Evolutionary conservation across 92 coral and sea anemone genomes (phyloP), one percentile per base, ranked within the genome.

Genomic region (Zoanthus sansibaricus): DNA sequence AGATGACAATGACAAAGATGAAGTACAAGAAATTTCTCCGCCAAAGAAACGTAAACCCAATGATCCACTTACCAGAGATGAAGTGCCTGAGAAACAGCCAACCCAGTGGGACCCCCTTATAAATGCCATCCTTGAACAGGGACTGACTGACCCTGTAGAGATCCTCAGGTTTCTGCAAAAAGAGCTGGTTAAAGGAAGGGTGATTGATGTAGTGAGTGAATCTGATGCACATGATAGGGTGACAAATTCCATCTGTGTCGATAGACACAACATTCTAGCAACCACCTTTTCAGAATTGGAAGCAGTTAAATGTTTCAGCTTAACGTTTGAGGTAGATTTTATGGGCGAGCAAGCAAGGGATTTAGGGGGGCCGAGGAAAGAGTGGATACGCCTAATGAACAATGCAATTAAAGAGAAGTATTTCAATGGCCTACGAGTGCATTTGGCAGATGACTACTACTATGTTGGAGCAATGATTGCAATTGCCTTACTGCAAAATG

Each of bases 261-360:
- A 92, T 49, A 58, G 55, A 52, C 12, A 46, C 90, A 70, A 92
- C 92, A 75, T 89, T 92, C 56, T 49, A 11, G 55, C 55, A 49
- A 49, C 55, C 55, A 49, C 55, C 55, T 49, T 49, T 49, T 1
- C 88, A 32, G 95, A 92, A 76, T 75, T 91, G 20, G 77, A 78
- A 33, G 73, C 58, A 17, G 67, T 92, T 75, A 77, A 89, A 25
- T 75, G 89, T 37, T 92, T 80, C 45, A 15, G 25, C 21, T 18
- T 82, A 9, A 92, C 87, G 4, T 89, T 92, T 87, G 86, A 92
- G 61, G 95, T 92, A 2, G 89, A 92, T 21, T 92, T 92, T 47
- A 87, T 86, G 72, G 93, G 91, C 3, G 89, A 83, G 58, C 17
- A 54, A 20, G 89, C 93, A 0, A 55, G 45, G 56, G 89, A 87